Base-by-base conservation (phyloP, 2,888 invertebrate genomes). In the Gerris lacustris region DNA sequence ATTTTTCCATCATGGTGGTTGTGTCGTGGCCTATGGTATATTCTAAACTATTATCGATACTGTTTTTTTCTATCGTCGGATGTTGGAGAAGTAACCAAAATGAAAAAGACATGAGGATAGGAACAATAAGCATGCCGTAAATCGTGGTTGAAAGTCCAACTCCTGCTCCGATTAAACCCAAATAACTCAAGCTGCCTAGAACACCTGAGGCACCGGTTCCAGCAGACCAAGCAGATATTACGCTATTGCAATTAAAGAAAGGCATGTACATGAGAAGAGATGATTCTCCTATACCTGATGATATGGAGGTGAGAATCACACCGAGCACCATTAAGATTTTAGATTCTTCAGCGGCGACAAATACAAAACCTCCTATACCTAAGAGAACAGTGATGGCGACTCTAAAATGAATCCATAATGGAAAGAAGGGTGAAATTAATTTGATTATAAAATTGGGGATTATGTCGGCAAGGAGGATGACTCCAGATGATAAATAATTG, bases 141-240 rank as follows among this genome's bases (percentile, higher is more conserved):
- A 76, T 55, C 6, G 76, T 75, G 6, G 68, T 69, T n/a, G 73
- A 55, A 6, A 76, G 75, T 47, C 72, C 70, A 6, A 76, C 31
- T 6, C 75, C 74, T 6, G 75, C 9, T 7, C 73, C 44, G 15
- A 72, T 74, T 15, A 93, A 79, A 0, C 84, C 84, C 6, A 91
- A 88, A 79, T 93, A 93, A 0, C 88, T 87, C 4, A 89, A 78
- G 0, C 92, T 86, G 5, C 92, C 93, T 75, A 90, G 83, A 68
- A 93, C 83, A 63, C 93, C 93, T 69, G 93, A 92, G 62, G 88
- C 89, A 7, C 91, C 91, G 44, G 93, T 93, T 7, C 93, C 93
- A 5, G 91, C 92, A 18, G 91, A 90, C 91, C 92, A 92, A 1
- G 90, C 86, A 0, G 91, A 90, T 31, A 93, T 85, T 0, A 88